Evolutionary conservation across 64 coral and sea anemone genomes (phyloP), one percentile per base, ranked within the genome.

Genomic region (Acropora tenuis): DNA sequence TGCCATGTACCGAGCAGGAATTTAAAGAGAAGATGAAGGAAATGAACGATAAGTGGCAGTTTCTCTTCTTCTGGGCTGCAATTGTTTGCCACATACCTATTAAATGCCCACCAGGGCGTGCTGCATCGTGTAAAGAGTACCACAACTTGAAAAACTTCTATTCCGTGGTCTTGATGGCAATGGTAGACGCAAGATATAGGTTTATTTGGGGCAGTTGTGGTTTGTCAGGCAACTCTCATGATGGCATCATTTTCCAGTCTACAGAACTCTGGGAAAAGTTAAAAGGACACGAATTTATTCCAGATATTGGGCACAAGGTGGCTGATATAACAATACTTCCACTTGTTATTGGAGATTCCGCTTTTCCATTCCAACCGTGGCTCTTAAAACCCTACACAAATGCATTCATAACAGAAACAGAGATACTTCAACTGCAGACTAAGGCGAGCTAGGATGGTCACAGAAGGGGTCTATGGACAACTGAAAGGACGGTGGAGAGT

Each of bases 111-210:
- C 77, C 88, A 40, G 88, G 88, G 73, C 77, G 88, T 13, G 40
- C 47, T 8, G n/a, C 78, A 30, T 30, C 30, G 10, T 60, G 41
- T 2, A 89, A 79, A 81, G 88, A 80, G 48, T 90, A 90, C 59
- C 88, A 90, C 47, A 90, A 90, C 19, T 90, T 90, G 8, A 90
- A 90, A 30, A 80, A 90, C 44, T 90, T 72, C 47, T 90, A 80
- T 45, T 90, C 77, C 2, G 50, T 90, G 18, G 78, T 90, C 41
- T 46, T 81, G 41, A 57, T 89, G 88, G 88, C 52, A 4, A 78
- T 89, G 88, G 75, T 89, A 19, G 88, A 89, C 50, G 43, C 88
- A 40, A 89, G 41, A 5, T 89, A 79, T 18, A 50, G 88, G 13
- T 89, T 89, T 79, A 47, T 47, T 6, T 89, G 88, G 88, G 86